Conservation (phyloP, 2,888 invertebrate species). For the Chrysolina haemoptera region DNA sequence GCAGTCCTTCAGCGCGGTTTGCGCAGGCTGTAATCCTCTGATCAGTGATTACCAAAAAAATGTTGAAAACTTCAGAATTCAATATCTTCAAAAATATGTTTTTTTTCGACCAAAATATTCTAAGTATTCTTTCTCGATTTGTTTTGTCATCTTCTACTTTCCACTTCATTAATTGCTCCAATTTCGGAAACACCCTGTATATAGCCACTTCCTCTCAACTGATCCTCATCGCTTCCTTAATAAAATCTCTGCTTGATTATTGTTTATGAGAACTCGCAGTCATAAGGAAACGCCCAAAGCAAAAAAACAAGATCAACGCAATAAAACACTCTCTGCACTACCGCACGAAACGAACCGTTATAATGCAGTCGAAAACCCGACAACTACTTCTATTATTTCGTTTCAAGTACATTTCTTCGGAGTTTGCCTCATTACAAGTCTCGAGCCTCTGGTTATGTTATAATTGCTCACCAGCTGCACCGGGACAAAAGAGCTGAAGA, state of each 20-base stretch:
- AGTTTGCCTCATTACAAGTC: conserved; percentile 56
- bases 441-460: conserved; percentile 60
- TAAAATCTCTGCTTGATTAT: background rate
- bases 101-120: too few relatives aligned
- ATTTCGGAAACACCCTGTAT: too few relatives aligned
- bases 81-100: too few relatives aligned
- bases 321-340: conserved; percentile 16
- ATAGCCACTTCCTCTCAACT: background rate
- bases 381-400: conserved; percentile 42
- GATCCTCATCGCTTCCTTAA: background rate
- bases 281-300: conserved; percentile 1
- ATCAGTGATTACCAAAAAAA: too few relatives aligned
- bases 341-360: conserved; percentile 37
- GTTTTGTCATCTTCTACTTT: too few relatives aligned
- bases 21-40: too few relatives aligned
- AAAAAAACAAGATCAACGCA: conserved; percentile 16
- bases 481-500: conserved; percentile 64
- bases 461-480: conserved; percentile 66
- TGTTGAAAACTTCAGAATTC: too few relatives aligned
- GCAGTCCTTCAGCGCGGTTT: too few relatives aligned
- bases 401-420: conserved; percentile 43
- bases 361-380: conserved; percentile 25
- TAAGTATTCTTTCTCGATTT: too few relatives aligned
- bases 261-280: background rate
- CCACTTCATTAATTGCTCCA: too few relatives aligned